Conservation (phyloP, 2,797 vertebrate genomes). For the Vultur gryphus region DNA sequence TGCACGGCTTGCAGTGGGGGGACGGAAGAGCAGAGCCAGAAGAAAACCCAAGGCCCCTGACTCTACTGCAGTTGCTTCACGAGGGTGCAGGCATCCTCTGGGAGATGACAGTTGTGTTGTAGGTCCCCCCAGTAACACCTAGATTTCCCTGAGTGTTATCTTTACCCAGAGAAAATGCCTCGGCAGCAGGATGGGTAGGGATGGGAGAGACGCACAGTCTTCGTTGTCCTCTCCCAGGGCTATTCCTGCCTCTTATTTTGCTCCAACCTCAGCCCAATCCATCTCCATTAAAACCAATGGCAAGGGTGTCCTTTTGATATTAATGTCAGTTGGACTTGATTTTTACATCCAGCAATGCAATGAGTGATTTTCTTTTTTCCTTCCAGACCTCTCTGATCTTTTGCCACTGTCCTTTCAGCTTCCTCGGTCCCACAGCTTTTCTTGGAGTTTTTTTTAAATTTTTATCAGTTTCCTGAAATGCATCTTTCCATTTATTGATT, state of each 20-base stretch:
- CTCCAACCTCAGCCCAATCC: neutral
- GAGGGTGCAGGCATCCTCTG: neutral
- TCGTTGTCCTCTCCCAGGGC: neutral
- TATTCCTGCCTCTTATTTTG: neutral
- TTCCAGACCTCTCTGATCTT: neutral
- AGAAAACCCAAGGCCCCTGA: neutral
- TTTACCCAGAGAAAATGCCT: neutral
- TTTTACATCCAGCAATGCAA: neutral
- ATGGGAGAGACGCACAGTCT: neutral
- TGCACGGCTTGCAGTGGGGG: neutral
- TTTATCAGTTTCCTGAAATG: neutral
- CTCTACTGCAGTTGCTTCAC: rapidly evolving
- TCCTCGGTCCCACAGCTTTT: neutral
- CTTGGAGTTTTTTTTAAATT: neutral
- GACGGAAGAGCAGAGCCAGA: neutral
- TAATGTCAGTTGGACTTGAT: neutral
- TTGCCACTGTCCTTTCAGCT: neutral
- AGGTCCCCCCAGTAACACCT: neutral
- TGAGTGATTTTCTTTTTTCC: neutral
- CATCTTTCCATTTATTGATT: neutral
- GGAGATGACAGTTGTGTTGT: neutral
- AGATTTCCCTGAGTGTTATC: neutral
- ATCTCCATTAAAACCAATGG: neutral
- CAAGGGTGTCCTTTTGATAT: neutral
- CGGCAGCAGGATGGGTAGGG: neutral